Conservation (phyloP, 2,888 invertebrate genomes). For the Psylliodes chrysocephalus region DNA sequence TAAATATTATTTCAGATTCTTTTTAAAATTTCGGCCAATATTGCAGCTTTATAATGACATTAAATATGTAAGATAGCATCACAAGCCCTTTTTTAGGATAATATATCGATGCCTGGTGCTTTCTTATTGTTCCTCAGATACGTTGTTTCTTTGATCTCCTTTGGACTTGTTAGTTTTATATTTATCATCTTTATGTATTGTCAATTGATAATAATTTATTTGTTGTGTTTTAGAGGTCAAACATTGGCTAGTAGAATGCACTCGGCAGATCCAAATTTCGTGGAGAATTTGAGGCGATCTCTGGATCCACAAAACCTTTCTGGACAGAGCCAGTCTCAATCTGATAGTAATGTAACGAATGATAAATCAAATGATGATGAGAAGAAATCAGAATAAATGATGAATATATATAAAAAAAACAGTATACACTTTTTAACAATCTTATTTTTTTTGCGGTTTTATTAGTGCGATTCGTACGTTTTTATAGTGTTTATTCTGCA, state of each 20-base stretch:
- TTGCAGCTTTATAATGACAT: too few species aligned
- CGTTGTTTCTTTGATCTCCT: too few species aligned
- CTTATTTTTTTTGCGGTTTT: neutral
- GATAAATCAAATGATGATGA: neutral
- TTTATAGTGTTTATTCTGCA: neutral
- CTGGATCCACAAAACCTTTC: constrained; percentile 34
- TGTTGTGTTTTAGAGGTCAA: constrained; percentile 69
- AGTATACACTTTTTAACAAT: too few species aligned
- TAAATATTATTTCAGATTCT: too few species aligned
- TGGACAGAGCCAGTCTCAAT: neutral
- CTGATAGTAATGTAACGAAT: neutral
- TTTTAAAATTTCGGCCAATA: too few species aligned
- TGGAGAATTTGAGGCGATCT: constrained; percentile 65
- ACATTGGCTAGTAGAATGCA: constrained; percentile 86
- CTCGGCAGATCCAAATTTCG: constrained; percentile 82
- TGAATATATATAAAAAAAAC: neutral
- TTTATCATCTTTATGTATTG: constrained; percentile 4
- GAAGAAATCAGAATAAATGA: constrained; percentile 7
- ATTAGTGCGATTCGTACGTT: neutral
- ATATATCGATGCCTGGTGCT: too few species aligned
- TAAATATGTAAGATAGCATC: too few species aligned
- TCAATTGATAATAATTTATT: too few species aligned
- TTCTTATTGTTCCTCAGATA: too few species aligned
- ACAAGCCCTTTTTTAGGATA: too few species aligned
- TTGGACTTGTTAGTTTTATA: too few species aligned